These are phyloP conservation scores for Notarius lentiginosus DNA, from an alignment of 2,113 vertebrate species.

Conservation along the genomic window DNA sequence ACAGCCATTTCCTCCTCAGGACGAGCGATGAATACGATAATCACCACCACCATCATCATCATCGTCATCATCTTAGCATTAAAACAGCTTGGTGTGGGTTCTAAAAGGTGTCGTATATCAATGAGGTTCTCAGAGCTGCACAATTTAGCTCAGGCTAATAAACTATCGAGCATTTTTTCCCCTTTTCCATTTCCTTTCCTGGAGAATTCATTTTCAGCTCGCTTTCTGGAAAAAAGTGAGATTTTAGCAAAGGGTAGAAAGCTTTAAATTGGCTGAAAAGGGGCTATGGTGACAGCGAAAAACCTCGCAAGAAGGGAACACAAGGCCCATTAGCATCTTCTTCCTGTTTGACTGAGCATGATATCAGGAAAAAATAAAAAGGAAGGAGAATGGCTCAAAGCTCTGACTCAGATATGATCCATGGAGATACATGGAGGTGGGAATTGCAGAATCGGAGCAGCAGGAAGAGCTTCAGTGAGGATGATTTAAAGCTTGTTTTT, in stretches of 20 bases:
- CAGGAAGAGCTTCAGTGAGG: conserved; percentile 28
- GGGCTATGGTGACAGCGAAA: conserved; percentile 22
- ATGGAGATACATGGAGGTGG: conserved; percentile 18
- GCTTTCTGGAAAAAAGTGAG: conserved; percentile 7
- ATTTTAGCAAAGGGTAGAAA: conserved; percentile 20
- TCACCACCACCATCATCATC: conserved; percentile 26
- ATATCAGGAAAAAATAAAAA: background rate
- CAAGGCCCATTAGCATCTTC: conserved; percentile 23
- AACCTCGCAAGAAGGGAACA: background rate
- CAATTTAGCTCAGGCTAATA: conserved; percentile 44
- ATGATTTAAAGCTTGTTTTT: background rate
- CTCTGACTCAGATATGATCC: conserved; percentile 14
- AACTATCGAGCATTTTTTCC: conserved; percentile 16
- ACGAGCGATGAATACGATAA: conserved; percentile 3
- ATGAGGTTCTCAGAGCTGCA: conserved; percentile 33
- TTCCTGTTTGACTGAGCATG: conserved; percentile 9
- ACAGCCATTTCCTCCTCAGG: conserved; percentile 11
- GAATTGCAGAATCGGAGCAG: conserved; percentile 29
- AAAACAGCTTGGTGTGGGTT: background rate
- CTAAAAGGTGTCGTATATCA: conserved; percentile 24
- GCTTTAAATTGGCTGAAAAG: conserved; percentile 42
- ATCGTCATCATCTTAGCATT: conserved; percentile 32
- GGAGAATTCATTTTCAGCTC: conserved; percentile 30
- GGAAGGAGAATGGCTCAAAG: background rate
- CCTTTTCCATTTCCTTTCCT: conserved; percentile 17